Conservation (phyloP, 2,888 invertebrate genomes). For the Prosopocoilus inquinatus region DNA sequence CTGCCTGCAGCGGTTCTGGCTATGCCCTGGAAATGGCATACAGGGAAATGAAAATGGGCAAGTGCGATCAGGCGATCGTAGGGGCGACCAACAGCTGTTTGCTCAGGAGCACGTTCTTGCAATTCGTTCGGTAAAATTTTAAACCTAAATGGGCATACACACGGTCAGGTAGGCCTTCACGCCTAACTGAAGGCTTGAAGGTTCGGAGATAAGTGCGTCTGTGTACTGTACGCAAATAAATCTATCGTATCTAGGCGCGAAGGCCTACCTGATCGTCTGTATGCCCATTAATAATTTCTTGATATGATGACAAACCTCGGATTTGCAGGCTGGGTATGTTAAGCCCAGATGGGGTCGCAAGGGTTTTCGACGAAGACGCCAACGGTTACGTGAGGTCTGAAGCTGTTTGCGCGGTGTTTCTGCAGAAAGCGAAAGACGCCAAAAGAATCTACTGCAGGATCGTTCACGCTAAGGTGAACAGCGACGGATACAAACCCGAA, state of each 20-base stretch:
- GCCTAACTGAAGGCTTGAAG: too few relatives aligned
- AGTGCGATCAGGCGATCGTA: constrained; percentile 86
- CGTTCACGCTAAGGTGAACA: constrained; percentile 43
- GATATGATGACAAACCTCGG: too few relatives aligned
- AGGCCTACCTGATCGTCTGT: too few relatives aligned
- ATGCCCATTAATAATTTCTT: too few relatives aligned
- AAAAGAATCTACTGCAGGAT: constrained; percentile 50
- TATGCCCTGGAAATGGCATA: constrained; percentile 83
- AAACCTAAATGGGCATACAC: too few relatives aligned
- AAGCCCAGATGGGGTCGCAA: constrained; percentile 82
- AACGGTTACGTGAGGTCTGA: constrained; percentile 87
- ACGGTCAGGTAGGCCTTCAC: too few relatives aligned
- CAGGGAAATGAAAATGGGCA: constrained; percentile 70
- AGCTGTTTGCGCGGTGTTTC: constrained; percentile 65
- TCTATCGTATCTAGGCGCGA: too few relatives aligned
- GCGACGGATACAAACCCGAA: constrained; percentile 46
- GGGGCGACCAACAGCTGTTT: constrained; percentile 57
- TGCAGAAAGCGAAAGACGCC: constrained; percentile 64
- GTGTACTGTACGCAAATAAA: too few relatives aligned
- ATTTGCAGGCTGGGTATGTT: constrained; percentile 62
- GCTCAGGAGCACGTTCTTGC: too few relatives aligned
- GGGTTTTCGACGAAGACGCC: constrained; percentile 83
- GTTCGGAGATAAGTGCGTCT: too few relatives aligned
- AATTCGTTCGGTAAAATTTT: too few relatives aligned
- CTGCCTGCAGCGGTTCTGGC: constrained; percentile 92